Base-by-base conservation (phyloP, 2,797 vertebrate genomes). In the Hoplostethus atlanticus region DNA sequence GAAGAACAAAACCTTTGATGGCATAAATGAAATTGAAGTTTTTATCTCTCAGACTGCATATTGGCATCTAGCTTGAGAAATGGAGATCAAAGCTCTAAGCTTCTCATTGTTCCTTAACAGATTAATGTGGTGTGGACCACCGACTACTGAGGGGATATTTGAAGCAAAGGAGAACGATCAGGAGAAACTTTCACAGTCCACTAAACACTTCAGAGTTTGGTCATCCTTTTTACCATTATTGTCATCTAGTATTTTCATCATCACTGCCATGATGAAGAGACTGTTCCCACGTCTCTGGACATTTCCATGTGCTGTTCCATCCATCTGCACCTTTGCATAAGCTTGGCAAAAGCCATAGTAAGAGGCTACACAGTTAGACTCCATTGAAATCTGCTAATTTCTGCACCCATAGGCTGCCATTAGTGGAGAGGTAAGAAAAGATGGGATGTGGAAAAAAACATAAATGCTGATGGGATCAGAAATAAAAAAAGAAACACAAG, bases 291-390 rank as follows among this genome's bases (percentile, higher is more conserved):
- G 51, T 61, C 58, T 64, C 47, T 54, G 42, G 48, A 13, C n/a
- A 53, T 66, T 16, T 60, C 21, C 42, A 5, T 2, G n/a, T 64
- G 36, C 42, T 42, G 48, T 5, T 56, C 17, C 17, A 3, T 34
- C 66, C 59, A 42, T 71, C 54, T 48, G 54, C 55, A 56, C 56
- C 30, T 76, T 76, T 79, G 75, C 71, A 79, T 81, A 63, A 83
- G 58, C 46, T 61, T 21, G 16, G 66, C 76, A 34, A 51, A 76
- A 53, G 71, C 31, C 42, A 44, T 54, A 55, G 50, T 16, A 9
- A 42, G 53, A 73, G n/a, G 74, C 38, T 28, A 28, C 36, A 71
- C 59, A 51, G 25, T 34, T 7, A 31, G 61, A 73, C 63, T 51
- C 54, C 15, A 6, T 61, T 56, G 3, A 40, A 67, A 73, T 50